Evolutionary conservation across 2,888 invertebrate genomes (phyloP), one percentile per base, ranked within the genome.

Genomic region (Brenthis daphne): DNA sequence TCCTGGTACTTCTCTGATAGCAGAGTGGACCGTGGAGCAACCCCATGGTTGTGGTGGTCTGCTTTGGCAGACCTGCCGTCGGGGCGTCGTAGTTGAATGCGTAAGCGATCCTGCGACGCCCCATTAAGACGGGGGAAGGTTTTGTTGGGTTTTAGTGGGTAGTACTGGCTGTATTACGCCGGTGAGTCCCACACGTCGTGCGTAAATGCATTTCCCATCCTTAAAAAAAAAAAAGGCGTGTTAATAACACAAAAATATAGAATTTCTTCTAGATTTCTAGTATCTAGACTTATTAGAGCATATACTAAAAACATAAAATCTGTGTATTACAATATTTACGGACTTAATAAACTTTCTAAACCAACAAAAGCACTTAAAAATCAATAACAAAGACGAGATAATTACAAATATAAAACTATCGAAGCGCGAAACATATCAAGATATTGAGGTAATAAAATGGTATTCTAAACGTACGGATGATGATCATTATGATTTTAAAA

Each of bases 391-490:
- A 43, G 37, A 33, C 37, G 63, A 20, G 43, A 54, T 63, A 63
- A 63, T 63, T 63, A 51, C 37, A 54, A 53, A 63, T 54, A 63
- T 63, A 63, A 65, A 71, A 57, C 66, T 58, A 67, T 67, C 57
- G 73, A 57, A 64, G 71, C 72, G 68, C 50, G 53, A 50, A 60
- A 55, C 68, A 54, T 29, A 29, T 4, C 29, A 29, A 29, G 29
- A 29, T 29, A 64, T 61, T 55, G 12, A 67, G 65, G 55, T 53
- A 60, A 64, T 66, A 57, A 69, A 68, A 67, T 67, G 57, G 68
- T 68, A 64, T 5, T 51, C n/a, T 16, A 16, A n/a, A 14, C 16
- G 16, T 8, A 53, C 16, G 11, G 51, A 53, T n/a, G 16, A 53
- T 53, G n/a, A 8, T 53, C 16, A 51, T 51, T 51, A 16, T 13